Base-by-base conservation (phyloP, 2,113 vertebrate species). In the Lophotis ruficrista region DNA sequence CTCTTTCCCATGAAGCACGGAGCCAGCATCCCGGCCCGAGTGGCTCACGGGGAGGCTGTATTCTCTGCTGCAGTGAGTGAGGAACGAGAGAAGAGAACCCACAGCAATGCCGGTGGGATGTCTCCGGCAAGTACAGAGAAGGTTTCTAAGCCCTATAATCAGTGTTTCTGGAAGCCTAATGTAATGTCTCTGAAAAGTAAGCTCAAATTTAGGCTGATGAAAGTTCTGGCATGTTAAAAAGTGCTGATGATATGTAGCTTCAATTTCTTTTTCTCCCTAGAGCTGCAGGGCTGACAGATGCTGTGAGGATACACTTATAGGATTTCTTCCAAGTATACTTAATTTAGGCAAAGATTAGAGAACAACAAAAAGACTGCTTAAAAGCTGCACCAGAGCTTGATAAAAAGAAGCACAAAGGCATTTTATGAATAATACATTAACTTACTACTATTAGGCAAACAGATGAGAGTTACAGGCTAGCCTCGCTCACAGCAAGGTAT, bases 1-100 rank as follows among this genome's bases (percentile, higher is more conserved):
- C 17, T 79, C 5, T 0, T 13, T 72, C 22, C 22, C 3, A 0
- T 9, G 22, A 57, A 76, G 57, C 0, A 3, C 3, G 7, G 33
- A 35, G 35, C 56, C 35, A 48, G 66, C 7, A 22, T 4, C 18
- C 12, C 28, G 43, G 12, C 7, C 35, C 0, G 0, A 48, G 23
- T 3, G 1, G 16, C 35, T 66, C 7, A 5, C 0, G 0, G 17
- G 5, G 11, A 81, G 33, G 18, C 30, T 83, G 60, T 14, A 38
- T 33, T 43, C 60, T 56, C 85, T 65, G 38, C 24, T 50, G 9
- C 66, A 23, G 24, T 18, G 38, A 45, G 50, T 1, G 3, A 80
- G 41, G 27, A 75, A 43, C 9, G 7, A 70, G 22, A 57, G 54
- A 38, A 56, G 8, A 89, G 11, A 68, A 75, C 12, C 8, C 30